These are phyloP conservation scores for Hypena proboscidalis DNA, from an alignment of 2,888 invertebrate species.

Conservation along the genomic window DNA sequence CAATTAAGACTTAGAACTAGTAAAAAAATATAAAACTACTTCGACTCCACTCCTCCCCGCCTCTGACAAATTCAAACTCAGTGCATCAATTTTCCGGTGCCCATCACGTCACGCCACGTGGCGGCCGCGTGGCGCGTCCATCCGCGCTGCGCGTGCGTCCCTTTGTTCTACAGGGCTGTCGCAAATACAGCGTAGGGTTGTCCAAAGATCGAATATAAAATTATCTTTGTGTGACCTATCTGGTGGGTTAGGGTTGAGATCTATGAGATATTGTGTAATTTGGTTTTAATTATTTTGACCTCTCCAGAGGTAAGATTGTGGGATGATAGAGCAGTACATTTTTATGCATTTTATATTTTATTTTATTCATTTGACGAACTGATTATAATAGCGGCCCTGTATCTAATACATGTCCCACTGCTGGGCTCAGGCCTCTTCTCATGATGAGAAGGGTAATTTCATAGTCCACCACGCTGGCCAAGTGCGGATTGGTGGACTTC, in stretches of 20 bases:
- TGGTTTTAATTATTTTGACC: slow-evolving; percentile 9
- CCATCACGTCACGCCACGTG: slow-evolving; percentile 70
- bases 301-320: neutral
- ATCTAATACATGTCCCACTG: no score
- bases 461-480: no score
- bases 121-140: slow-evolving; percentile 65
- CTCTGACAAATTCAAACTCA: slow-evolving; percentile 38
- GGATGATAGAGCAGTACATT: no score
- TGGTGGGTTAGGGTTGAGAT: slow-evolving; percentile 5
- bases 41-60: slow-evolving; percentile 48
- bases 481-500: no score
- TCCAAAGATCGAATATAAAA: slow-evolving; percentile 42
- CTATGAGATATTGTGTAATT: neutral
- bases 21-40: neutral
- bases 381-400: no score
- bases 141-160: slow-evolving; percentile 40
- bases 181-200: slow-evolving; percentile 33
- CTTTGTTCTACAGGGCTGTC: slow-evolving; percentile 38
- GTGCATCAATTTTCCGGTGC: slow-evolving; percentile 74
- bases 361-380: no score
- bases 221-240: slow-evolving; percentile 43
- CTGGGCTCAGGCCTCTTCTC: no score
- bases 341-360: no score
- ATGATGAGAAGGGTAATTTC: no score
- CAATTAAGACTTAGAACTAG: no score